Conservation (phyloP, 2,888 invertebrate species). For the Zhengitettix transpicula region DNA sequence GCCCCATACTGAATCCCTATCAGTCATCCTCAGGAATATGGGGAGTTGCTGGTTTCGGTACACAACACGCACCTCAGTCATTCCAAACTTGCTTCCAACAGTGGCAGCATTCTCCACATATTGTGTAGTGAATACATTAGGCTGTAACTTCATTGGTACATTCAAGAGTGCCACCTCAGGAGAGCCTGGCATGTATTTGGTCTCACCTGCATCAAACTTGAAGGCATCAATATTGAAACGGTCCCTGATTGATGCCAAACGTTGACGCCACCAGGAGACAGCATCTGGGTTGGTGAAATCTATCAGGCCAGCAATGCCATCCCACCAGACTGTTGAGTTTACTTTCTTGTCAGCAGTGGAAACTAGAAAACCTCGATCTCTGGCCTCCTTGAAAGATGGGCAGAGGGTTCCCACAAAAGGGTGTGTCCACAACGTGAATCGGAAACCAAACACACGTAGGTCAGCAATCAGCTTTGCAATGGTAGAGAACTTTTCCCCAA, state of each 20-base stretch:
- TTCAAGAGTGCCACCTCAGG: conserved; percentile 21
- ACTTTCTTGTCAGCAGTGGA: conserved; percentile 23
- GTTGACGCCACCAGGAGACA: conserved; percentile 26
- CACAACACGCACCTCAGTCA: conserved; percentile 54
- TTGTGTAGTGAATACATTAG: conserved; percentile 35
- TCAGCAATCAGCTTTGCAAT: conserved; percentile 40
- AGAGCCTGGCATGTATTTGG: conserved; percentile 37
- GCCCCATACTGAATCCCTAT: conserved; percentile 54
- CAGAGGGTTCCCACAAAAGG: conserved; percentile 69
- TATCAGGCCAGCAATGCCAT: conserved; percentile 39
- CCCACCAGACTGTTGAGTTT: conserved; percentile 28
- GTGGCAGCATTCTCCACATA: conserved; percentile 38
- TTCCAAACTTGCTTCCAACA: conserved; percentile 40
- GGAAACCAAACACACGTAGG: conserved; percentile 36
- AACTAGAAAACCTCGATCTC: conserved; percentile 37
- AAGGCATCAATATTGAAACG: conserved; percentile 52
- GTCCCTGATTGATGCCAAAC: conserved; percentile 27
- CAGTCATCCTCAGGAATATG: conserved; percentile 59
- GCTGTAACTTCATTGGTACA: conserved; percentile 35
- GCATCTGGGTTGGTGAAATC: conserved; percentile 60
- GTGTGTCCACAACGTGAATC: conserved; percentile 70
- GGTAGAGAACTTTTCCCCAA: conserved; percentile 54
- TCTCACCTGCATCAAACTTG: conserved; percentile 72
- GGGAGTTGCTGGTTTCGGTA: conserved; percentile 51
- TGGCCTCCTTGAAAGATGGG: conserved; percentile 39